Evolutionary conservation across 2,797 vertebrate species (phyloP).

Genomic region (Typhlichthys eigenmanni): DNA sequence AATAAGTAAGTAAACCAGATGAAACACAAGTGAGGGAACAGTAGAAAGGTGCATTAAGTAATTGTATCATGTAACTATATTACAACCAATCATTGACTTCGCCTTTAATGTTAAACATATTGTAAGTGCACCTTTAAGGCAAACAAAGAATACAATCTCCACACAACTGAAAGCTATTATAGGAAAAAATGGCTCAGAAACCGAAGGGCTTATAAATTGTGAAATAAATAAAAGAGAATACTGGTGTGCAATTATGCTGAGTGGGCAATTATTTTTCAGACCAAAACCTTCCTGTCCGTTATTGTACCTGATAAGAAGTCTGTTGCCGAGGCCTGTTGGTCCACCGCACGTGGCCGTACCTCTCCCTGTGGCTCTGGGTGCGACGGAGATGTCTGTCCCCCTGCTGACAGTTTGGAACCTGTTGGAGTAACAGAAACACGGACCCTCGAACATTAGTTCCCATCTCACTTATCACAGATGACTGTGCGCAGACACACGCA

Average conservation of each 20-base stretch:
- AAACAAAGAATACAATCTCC: background rate
- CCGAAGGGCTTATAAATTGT: no score
- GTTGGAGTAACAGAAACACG: constrained; percentile 40
- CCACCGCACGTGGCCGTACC: constrained; percentile 41
- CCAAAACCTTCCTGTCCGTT: background rate
- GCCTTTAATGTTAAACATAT: no score
- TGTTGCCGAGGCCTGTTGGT: constrained; percentile 59
- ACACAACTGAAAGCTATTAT: no score
- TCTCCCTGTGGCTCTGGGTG: constrained; percentile 64
- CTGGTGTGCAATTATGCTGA: background rate
- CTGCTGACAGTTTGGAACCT: constrained; percentile 60
- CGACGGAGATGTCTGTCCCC: constrained; percentile 46
- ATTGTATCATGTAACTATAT: no score
- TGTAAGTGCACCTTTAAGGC: no score
- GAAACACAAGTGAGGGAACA: constrained; percentile 4
- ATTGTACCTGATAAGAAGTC: constrained; percentile 69
- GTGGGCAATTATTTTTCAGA: background rate
- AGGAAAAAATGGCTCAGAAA: no score
- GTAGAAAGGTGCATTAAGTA: background rate
- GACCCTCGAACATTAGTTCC: constrained; percentile 24
- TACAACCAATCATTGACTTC: no score
- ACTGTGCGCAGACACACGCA: background rate
- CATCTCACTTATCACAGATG: background rate
- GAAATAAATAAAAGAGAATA: no score
- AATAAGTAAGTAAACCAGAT: background rate